Percentiles rank a stretch among this genome's conserved stretches.
Evolutionary conservation across 2,888 invertebrate species (phyloP).

Genomic region (Pammene aurita): DNA sequence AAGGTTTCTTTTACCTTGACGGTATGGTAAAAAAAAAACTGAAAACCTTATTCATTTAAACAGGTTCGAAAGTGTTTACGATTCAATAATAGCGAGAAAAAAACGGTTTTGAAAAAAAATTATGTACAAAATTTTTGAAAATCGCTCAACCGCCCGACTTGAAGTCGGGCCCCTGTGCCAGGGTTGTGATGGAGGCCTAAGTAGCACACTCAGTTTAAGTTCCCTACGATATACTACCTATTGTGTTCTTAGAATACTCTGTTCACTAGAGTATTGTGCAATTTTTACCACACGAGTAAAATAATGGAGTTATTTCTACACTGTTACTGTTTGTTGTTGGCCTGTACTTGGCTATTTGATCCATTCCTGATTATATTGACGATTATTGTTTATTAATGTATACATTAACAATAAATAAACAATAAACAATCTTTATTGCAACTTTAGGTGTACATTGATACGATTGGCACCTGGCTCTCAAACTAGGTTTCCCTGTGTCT

Average conservation of each 20-base stretch:
- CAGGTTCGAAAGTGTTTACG: background rate
- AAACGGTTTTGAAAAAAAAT: background rate
- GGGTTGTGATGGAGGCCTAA: slow-evolving; percentile 82
- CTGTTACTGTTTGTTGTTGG: slow-evolving; percentile 65
- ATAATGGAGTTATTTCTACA: slow-evolving; percentile 65
- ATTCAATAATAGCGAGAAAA: background rate
- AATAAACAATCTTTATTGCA: too few species aligned
- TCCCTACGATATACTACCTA: slow-evolving; percentile 72
- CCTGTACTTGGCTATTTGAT: slow-evolving; percentile 48
- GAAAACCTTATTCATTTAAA: too few species aligned
- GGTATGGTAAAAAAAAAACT: too few species aligned
- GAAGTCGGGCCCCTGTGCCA: slow-evolving; percentile 52
- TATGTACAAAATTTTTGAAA: background rate
- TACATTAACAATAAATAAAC: too few species aligned
- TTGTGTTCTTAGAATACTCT: slow-evolving; percentile 77
- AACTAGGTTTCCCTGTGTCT: too few species aligned
- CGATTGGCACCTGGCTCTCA: too few species aligned
- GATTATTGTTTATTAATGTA: background rate
- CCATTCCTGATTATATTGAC: slow-evolving; percentile 49
- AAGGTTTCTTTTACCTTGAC: too few species aligned
- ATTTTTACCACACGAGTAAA: slow-evolving; percentile 54
- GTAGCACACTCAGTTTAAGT: slow-evolving; percentile 71
- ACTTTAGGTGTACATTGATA: too few species aligned
- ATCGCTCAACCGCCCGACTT: background rate
- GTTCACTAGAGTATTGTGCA: slow-evolving; percentile 63